These are phyloP conservation scores for Austrofundulus limnaeus DNA, from an alignment of 2,113 vertebrate genomes.

Conservation along the genomic window DNA sequence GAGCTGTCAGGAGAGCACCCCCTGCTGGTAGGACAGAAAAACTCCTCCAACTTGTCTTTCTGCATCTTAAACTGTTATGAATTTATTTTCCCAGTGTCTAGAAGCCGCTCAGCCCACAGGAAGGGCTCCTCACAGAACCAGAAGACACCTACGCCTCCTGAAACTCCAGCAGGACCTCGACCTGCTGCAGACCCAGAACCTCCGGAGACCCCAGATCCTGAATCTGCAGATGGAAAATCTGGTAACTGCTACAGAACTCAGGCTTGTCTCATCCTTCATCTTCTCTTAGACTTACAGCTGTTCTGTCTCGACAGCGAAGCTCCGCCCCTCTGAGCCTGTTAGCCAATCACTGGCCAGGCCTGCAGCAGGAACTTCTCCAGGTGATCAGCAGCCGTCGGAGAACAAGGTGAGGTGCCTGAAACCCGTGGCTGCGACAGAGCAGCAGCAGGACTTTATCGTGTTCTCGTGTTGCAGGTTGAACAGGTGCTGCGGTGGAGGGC, in stretches of 20 bases:
- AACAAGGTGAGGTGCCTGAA: slow-evolving; percentile 23
- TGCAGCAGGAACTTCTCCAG: neutral
- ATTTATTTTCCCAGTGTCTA: slow-evolving; percentile 9
- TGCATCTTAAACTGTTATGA: too few relatives aligned
- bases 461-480: slow-evolving; percentile 12
- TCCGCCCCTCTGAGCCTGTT: slow-evolving; percentile 10
- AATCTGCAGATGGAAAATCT: neutral
- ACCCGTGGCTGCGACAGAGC: neutral
- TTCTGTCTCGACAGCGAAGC: slow-evolving; percentile 32
- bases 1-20: neutral
- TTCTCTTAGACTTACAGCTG: neutral
- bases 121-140: neutral
- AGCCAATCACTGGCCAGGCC: slow-evolving; percentile 37
- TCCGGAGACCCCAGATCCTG: neutral
- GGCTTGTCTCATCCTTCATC: too few relatives aligned
- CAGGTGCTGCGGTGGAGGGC: slow-evolving; percentile 24
- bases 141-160: neutral
- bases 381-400: slow-evolving; percentile 2
- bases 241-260: slow-evolving; percentile 15
- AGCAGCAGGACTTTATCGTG: too few relatives aligned
- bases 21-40: slow-evolving; percentile 14
- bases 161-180: slow-evolving; percentile 4
- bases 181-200: neutral
- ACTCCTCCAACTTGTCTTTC: too few relatives aligned
- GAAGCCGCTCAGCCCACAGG: slow-evolving; percentile 26